Percentiles rank a stretch among this genome's conserved stretches.
Evolutionary conservation across 2,888 invertebrate species (phyloP).

Genomic region (Allophyes oxyacanthae): DNA sequence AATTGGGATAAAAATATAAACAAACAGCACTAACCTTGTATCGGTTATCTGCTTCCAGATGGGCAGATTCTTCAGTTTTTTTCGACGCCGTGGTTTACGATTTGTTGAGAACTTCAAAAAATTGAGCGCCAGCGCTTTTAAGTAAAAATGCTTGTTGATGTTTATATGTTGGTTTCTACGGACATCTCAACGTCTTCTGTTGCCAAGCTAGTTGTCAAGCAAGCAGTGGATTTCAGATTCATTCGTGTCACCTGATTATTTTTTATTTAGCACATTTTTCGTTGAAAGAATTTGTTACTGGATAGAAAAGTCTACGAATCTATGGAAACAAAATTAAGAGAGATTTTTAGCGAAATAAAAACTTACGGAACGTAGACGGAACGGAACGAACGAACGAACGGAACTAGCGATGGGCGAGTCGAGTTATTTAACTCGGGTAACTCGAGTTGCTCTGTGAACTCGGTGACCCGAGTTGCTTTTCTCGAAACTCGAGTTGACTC

Average conservation of each 20-base stretch:
- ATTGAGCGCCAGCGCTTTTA: conserved; percentile 59
- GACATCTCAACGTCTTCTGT: conserved; percentile 37
- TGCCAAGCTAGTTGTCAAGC: conserved; percentile 24
- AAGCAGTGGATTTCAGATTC: conserved; percentile 10
- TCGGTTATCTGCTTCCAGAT: conserved; percentile 71
- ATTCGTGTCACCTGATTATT: conserved; percentile 12
- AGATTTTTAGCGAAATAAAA: conserved; percentile 30
- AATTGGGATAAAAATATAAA: conserved; percentile 4
- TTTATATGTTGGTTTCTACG: conserved; percentile 45
- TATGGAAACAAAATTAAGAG: conserved; percentile 39
- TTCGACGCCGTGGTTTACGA: conserved; percentile 79
- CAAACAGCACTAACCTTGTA: conserved; percentile 67
- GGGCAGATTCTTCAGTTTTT: conserved; percentile 73
- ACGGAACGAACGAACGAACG: no score
- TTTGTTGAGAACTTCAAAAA: conserved; percentile 58
- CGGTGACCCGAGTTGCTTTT: no score
- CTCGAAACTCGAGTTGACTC: no score
- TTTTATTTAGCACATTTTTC: conserved; percentile 4
- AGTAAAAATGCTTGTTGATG: conserved; percentile 46
- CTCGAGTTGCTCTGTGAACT: no score
- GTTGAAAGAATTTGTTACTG: no score
- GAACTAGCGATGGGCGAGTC: no score
- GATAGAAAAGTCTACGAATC: conserved; percentile 31
- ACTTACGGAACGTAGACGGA: no score
- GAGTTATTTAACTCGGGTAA: no score